These are phyloP conservation scores for Gallinago stenura DNA, from an alignment of 2,797 vertebrate species.

Conservation along the genomic window DNA sequence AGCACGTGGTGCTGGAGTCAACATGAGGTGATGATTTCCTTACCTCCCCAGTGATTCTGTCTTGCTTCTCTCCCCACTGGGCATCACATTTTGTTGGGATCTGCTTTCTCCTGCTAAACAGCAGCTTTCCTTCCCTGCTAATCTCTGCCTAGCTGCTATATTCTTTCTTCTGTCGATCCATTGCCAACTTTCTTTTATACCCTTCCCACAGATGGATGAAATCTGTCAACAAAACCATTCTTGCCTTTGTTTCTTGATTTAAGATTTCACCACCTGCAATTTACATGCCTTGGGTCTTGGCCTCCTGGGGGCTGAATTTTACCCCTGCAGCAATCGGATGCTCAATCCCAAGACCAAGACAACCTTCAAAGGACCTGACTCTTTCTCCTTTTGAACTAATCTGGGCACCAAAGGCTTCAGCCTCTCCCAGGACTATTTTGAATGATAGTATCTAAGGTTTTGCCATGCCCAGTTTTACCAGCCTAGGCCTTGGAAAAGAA, in stretches of 20 bases:
- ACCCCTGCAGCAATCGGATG: neutral
- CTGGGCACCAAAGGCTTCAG: neutral
- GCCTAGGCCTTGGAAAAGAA: neutral
- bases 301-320: neutral
- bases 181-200: neutral
- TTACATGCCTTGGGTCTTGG: neutral
- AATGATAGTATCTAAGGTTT: neutral
- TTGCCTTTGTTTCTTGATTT: neutral
- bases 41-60: neutral
- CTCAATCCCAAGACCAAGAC: neutral
- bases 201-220: neutral
- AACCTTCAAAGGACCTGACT: neutral
- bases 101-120: neutral
- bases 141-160: neutral
- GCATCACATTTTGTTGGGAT: neutral
- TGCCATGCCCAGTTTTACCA: neutral
- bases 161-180: neutral
- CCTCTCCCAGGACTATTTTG: neutral
- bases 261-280: neutral
- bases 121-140: neutral
- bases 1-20: fast-evolving
- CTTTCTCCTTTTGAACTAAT: neutral
- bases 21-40: neutral
- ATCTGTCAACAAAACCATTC: neutral
- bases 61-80: neutral